Conservation (phyloP, 2,888 invertebrate species). For the Sclerodermus sp. region DNA sequence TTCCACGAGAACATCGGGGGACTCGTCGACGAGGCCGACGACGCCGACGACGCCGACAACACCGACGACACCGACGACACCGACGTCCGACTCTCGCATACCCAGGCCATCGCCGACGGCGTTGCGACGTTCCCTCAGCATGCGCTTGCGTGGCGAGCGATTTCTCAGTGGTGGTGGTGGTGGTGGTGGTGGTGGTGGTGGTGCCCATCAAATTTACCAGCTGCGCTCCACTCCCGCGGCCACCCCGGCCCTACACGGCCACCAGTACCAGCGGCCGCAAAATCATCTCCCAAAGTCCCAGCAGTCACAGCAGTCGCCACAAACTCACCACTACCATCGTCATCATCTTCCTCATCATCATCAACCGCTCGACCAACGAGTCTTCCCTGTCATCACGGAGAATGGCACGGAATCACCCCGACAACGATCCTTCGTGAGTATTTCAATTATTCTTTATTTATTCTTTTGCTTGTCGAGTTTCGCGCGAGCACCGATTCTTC, state of each 20-base stretch:
- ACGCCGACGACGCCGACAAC: not conserved
- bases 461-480: too few relatives aligned
- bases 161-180: conserved; percentile 10
- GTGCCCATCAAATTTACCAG: conserved; percentile 8
- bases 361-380: conserved; percentile 56
- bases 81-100: conserved; percentile 54
- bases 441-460: not conserved
- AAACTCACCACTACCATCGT: conserved; percentile 29
- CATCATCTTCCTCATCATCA: conserved; percentile 30
- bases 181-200: too few relatives aligned
- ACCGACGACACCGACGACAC: not conserved
- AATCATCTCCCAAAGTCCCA: conserved; percentile 10
- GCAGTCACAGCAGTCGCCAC: conserved; percentile 5
- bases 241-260: conserved; percentile 24
- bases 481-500: too few relatives aligned
- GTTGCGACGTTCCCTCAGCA: conserved; percentile 68
- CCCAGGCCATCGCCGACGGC: conserved; percentile 55
- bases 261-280: conserved; percentile 12
- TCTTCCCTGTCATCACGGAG: conserved; percentile 68
- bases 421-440: conserved; percentile 48
- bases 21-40: not conserved
- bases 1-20: not conserved
- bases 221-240: conserved; percentile 35
- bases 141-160: conserved; percentile 70
- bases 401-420: conserved; percentile 57